Evolutionary conservation across 2,888 invertebrate genomes (phyloP), one percentile per base, ranked within the genome.

Genomic region (Blastobasis lacticolella): DNA sequence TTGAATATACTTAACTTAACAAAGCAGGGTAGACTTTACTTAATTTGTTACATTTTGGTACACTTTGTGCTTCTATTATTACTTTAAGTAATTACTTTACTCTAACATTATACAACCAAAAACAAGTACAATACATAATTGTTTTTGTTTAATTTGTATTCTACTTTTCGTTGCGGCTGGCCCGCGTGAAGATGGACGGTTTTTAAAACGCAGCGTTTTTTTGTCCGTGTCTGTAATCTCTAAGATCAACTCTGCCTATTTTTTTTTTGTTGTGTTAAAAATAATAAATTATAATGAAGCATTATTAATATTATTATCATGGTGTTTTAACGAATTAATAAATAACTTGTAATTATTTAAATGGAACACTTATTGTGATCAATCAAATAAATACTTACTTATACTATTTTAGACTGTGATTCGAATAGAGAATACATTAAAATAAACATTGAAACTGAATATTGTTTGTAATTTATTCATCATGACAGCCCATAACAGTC

Each of bases 211-310:
- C 67, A 65, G 70, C 71, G 66, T 66, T 69, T 66, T 53, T 49
- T 6, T 42, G 50, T 51, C 57, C 59, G 66, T 78, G 71, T 72
- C 66, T 51, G 10, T 59, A 57, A 54, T 50, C 59, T 63, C 64
- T 61, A 54, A 54, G 57, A 60, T 57, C 53, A 58, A 65, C 59
- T 74, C 69, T 72, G 73, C 70, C 73, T 72, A 73, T 71, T 66
- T 67, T 60, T 65, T 23, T 58, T 63, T 60, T 58, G 57, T 61
- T 56, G 57, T 57, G 55, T 60, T 61, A 57, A 56, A 60, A 23
- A 23, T 23, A 23, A 23, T 23, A 23, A 23, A 23, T 57, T 58
- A 57, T 62, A 59, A 55, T 56, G 53, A 52, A 58, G 54, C 57
- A 52, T 56, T 54, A 53, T 58, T 49, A 52, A 57, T 53, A 23